A percentile compares a stretch with the other conserved stretches of the same genome.
Conservation (phyloP, 2,113 vertebrate genomes). For the Cyphomyrus discorhynchus region DNA sequence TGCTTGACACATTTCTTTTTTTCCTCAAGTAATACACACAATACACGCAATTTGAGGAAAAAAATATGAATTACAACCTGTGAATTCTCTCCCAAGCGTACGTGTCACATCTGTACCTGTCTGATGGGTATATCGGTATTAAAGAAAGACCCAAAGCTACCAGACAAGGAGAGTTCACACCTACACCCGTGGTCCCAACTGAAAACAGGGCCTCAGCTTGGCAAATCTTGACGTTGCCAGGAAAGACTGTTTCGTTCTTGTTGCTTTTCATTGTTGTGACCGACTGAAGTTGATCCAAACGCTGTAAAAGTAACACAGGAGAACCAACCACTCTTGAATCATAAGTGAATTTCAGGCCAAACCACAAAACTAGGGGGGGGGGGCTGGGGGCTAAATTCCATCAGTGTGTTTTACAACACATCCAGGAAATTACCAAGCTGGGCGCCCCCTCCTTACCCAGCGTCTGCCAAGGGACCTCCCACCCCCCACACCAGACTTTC, state of each 20-base stretch:
- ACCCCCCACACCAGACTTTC: not conserved
- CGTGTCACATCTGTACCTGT: not conserved
- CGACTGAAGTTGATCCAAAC: not conserved
- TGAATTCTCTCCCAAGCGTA: not conserved
- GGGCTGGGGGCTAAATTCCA: not conserved
- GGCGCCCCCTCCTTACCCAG: not conserved
- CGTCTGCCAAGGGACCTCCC: not conserved
- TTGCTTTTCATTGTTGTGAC: not conserved
- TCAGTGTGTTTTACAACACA: not conserved
- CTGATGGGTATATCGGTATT: not conserved
- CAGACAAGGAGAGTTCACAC: not conserved
- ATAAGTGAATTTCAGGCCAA: not conserved
- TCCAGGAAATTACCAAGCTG: not conserved
- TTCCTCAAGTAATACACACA: not conserved
- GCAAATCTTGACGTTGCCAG: not conserved
- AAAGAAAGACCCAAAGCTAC: not conserved
- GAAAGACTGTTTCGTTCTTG: not conserved
- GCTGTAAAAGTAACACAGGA: not conserved
- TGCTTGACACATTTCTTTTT: not conserved
- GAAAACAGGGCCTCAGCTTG: not conserved
- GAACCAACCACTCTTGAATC: not conserved
- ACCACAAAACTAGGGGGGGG: not conserved
- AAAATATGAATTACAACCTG: conserved; percentile 5
- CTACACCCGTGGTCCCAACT: not conserved
- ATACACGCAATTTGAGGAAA: not conserved